Base-by-base conservation (phyloP, 2,797 vertebrate genomes). In the Champsocephalus esox region DNA sequence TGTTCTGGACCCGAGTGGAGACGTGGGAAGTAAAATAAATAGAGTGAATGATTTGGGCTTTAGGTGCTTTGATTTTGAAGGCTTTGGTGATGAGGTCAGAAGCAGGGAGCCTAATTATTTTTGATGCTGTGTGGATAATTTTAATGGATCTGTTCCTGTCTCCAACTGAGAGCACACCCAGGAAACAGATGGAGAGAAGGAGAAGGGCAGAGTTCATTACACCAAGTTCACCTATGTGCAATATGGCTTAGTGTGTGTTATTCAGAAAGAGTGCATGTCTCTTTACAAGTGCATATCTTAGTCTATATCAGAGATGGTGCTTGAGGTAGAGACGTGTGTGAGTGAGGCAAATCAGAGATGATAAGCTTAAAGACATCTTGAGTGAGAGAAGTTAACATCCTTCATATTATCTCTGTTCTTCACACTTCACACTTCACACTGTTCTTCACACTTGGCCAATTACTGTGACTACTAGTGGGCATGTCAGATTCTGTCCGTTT, bases 51-150 rank as follows among this genome's bases (percentile, higher is more conserved):
- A 79, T 67, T 41, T n/a, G n/a, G 51, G 57, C 73, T 56, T n/a
- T 51, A 41, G 61, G 66, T 77, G 69, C 19, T 60, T 59, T 82
- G 49, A 11, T 9, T 58, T 16, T 81, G 64, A 81, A 34, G 10
- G 24, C 55, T 74, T 45, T 48, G 50, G 49, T 63, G 70, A 75
- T 62, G 80, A 74, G 77, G 70, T 75, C 46, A 52, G 65, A 81
- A 59, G 49, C 65, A 14, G 46, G 59, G 45, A 65, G 49, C 32
- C 62, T 65, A 79, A 72, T 77, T 82, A 77, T 78, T 73, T 79
- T 69, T 75, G 60, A 75, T 66, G 64, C 61, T 56, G 44, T 70
- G 54, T 67, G 58, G 43, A 19, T 58, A 56, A 45, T 58, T 73
- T 72, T 66, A 78, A 78, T 75, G 50, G 69, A 75, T 69, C 67